phyloP scores from a whole-genome alignment of 2,888 invertebrate genomes.

The Eudemis profundana region DNA sequence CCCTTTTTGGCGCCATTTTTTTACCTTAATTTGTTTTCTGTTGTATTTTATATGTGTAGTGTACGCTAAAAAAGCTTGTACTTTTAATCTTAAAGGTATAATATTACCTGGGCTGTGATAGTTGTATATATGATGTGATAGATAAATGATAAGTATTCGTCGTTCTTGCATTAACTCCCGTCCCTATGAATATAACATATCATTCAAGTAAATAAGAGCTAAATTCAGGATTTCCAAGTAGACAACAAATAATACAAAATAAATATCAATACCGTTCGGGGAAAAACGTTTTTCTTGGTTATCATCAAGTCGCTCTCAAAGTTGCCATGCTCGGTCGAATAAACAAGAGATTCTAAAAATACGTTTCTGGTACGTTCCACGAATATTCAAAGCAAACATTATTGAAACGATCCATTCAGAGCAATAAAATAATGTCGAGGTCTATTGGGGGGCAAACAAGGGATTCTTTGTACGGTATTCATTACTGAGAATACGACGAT shows the following conservation, averaged over 20 bases:
- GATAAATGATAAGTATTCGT: too few species aligned
- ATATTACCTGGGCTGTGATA: too few species aligned
- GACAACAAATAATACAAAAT: not conserved
- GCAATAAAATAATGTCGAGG: not conserved
- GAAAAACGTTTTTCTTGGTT: slow-evolving; percentile 10
- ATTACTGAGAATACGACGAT: not conserved
- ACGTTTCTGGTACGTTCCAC: slow-evolving; percentile 11
- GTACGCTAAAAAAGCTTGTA: too few species aligned
- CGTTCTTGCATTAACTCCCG: too few species aligned
- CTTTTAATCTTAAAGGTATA: too few species aligned
- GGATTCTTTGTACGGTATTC: slow-evolving; percentile 9
- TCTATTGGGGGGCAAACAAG: not conserved
- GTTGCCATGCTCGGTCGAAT: slow-evolving; percentile 3
- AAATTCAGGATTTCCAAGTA: too few species aligned
- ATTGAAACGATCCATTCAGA: slow-evolving; percentile 15
- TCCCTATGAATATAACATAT: too few species aligned
- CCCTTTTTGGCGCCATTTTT: too few species aligned
- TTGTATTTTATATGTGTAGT: too few species aligned
- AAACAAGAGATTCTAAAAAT: slow-evolving; percentile 16
- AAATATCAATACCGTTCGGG: not conserved
- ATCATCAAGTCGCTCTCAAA: not conserved
- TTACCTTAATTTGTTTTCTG: too few species aligned
- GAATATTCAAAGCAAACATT: slow-evolving; percentile 28
- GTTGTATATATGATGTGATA: too few species aligned
- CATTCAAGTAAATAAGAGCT: too few species aligned